Conservation (phyloP, 2,113 vertebrate genomes). For the Platanista minor region DNA sequence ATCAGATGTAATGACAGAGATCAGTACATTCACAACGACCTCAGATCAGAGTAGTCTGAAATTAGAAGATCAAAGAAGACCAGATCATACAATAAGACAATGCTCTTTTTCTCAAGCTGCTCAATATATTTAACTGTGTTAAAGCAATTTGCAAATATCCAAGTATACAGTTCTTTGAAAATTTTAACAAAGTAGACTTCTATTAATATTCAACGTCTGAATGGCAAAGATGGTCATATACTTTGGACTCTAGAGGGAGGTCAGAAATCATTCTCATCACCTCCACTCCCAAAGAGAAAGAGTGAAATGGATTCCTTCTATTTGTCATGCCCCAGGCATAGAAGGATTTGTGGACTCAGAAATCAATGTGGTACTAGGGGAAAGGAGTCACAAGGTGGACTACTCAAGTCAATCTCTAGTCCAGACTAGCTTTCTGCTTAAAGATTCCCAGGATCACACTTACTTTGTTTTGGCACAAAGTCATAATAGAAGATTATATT, state of each 20-base stretch:
- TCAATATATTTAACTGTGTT: background rate
- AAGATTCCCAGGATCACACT: background rate
- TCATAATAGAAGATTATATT: background rate
- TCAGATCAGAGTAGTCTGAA: background rate
- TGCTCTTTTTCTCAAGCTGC: background rate
- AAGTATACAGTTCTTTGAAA: background rate
- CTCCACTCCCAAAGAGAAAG: background rate
- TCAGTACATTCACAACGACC: background rate
- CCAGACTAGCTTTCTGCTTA: background rate
- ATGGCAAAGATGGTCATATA: background rate
- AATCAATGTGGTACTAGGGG: background rate
- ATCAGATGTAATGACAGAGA: background rate
- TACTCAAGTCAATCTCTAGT: background rate
- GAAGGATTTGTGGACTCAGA: background rate
- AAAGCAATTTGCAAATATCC: background rate
- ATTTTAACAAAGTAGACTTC: background rate
- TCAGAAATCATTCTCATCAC: background rate
- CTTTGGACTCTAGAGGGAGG: background rate
- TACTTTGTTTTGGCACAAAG: background rate
- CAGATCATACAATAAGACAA: background rate
- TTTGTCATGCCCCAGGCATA: background rate
- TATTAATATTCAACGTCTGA: background rate
- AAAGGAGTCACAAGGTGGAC: background rate
- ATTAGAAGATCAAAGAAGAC: background rate
- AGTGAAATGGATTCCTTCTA: background rate